phyloP scores from a whole-genome alignment of 1,140 invertebrate species.

The Trichogramma pretiosum region DNA sequence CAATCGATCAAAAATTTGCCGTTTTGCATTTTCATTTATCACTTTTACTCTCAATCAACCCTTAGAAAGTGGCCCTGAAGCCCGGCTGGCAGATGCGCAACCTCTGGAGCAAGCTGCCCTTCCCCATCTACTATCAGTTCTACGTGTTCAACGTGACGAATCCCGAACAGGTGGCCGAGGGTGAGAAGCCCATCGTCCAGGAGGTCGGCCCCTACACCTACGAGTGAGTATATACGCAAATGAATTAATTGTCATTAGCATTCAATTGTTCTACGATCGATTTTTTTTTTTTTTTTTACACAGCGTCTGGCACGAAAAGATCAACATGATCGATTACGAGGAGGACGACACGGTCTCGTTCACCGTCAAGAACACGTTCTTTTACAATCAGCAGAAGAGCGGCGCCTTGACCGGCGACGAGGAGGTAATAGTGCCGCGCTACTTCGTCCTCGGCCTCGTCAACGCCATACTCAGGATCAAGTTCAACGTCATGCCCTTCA shows the following conservation, averaged over 20 bases:
- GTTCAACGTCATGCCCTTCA: not conserved
- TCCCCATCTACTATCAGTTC: conserved; percentile 66
- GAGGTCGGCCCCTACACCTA: conserved; percentile 70
- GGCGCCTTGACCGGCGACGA: conserved; percentile 1
- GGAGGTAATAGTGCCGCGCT: conserved; percentile 2
- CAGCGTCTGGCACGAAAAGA: conserved; percentile 11
- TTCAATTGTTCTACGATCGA: no score
- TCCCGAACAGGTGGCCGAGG: conserved; percentile 60
- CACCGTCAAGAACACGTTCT: not conserved
- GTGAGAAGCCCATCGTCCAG: conserved; percentile 59
- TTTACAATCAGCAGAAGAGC: conserved; percentile 10
- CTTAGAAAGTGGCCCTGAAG: conserved; percentile 21
- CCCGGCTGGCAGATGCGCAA: conserved; percentile 36
- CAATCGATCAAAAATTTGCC: no score
- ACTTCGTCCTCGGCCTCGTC: not conserved
- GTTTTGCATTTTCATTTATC: no score
- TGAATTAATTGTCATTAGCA: no score
- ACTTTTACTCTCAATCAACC: no score
- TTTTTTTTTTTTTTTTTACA: not conserved
- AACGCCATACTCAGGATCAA: not conserved
- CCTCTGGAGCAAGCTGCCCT: conserved; percentile 60
- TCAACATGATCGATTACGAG: conserved; percentile 9
- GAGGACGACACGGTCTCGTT: conserved; percentile 12
- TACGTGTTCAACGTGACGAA: conserved; percentile 86
- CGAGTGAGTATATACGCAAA: conserved; percentile 54